These are phyloP conservation scores for Acropora tenuis DNA, from an alignment of 64 coral and sea anemone genomes.

Conservation along the genomic window DNA sequence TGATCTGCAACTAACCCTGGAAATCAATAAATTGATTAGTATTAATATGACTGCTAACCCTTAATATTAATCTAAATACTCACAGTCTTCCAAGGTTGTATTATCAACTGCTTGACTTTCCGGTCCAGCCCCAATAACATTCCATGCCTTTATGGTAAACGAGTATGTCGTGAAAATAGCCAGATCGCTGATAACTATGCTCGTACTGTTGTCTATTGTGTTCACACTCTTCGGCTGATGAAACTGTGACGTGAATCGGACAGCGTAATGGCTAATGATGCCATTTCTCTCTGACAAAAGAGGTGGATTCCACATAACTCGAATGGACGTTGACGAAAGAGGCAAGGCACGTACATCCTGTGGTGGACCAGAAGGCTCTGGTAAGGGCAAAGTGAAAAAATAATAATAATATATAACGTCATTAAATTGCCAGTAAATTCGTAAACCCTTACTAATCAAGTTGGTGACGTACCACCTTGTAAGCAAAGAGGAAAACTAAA, in stretches of 20 bases:
- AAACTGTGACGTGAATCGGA: slow-evolving; percentile 35
- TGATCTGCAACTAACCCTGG: too few relatives aligned
- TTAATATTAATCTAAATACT: background rate
- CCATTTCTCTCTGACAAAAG: slow-evolving; percentile 54
- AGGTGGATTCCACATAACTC: slow-evolving; percentile 73
- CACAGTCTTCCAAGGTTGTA: slow-evolving; percentile 69
- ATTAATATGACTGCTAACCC: too few relatives aligned
- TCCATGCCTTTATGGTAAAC: slow-evolving; percentile 48
- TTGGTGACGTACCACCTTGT: too few relatives aligned
- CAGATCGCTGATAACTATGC: slow-evolving; percentile 29
- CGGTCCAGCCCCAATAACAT: slow-evolving; percentile 52
- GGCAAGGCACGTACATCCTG: slow-evolving; percentile 40
- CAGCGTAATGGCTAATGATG: slow-evolving; percentile 58
- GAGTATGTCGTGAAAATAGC: slow-evolving; percentile 70
- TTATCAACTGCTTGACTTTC: slow-evolving; percentile 41
- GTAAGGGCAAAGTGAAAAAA: too few relatives aligned
- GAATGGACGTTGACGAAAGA: slow-evolving; percentile 56
- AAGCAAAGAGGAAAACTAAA: too few relatives aligned
- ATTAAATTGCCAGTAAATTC: too few relatives aligned
- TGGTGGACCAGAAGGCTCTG: slow-evolving; percentile 72
- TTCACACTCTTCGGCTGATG: background rate
- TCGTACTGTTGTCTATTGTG: slow-evolving; percentile 57
- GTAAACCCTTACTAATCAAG: too few relatives aligned
- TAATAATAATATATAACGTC: too few relatives aligned
- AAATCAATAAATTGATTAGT: too few relatives aligned